Base-by-base conservation (phyloP, 2,113 vertebrate genomes). In the Perognathus longimembris region DNA sequence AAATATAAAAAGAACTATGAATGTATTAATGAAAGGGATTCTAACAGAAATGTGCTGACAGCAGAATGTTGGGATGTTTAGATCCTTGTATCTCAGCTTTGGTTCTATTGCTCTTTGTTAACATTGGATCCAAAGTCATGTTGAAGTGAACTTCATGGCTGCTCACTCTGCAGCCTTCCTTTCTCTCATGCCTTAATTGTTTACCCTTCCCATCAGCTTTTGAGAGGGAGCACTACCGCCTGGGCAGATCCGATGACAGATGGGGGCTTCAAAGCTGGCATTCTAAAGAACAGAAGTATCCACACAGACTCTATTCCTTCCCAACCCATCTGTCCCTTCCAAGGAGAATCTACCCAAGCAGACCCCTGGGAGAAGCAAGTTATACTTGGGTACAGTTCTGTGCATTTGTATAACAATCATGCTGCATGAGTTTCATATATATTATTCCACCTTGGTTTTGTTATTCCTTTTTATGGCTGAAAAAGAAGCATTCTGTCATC, bases 251-350 rank as follows among this genome's bases (percentile, higher is more conserved):
- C 75, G 73, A 42, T 57, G 93, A 89, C 82, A 93, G 70, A 94
- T 86, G 64, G 22, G 14, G 3, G 30, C 28, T 78, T 50, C 9
- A 95, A 94, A 85, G 4, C 45, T 63, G 70, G 75, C 66, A 71
- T 57, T 92, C 28, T 81, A 42, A 95, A 93, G 83, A 93, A 92
- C 17, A 87, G 28, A 87, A 91, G 20, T 85, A 95, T 32, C 59
- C 42, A 77, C 12, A 66, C 3, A 87, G 32, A 57, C n/a, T 88
- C 26, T 70, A 8, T 18, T 88, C 50, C 2, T 70, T 88, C 38
- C 74, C n/a, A 50, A 20, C 6, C 36, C 66, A 87, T 86, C 61
- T 85, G 70, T 85, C 30, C 36, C 54, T 95, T 92, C 59, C 42
- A 85, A 88, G 78, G 66, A 90, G 84, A 92, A 32, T 66, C 9